A percentile compares a stretch with the other conserved stretches of the same genome.
These are phyloP conservation scores for Drosophila pectinifera DNA, from an alignment of 1,140 invertebrate species.

Conservation along the genomic window DNA sequence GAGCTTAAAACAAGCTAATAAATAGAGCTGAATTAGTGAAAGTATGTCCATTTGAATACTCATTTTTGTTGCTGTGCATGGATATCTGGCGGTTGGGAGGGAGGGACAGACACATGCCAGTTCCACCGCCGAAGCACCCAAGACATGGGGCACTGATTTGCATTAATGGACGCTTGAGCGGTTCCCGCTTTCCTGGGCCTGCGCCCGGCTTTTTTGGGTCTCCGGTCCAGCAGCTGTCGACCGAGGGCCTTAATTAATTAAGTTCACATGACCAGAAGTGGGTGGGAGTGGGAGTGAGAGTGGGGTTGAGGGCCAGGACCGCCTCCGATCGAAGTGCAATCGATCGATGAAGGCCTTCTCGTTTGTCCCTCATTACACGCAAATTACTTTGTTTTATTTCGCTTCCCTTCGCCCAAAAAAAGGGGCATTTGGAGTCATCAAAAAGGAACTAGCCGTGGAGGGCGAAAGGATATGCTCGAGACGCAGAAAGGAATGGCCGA, in stretches of 20 bases:
- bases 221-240: slow-evolving; percentile 71
- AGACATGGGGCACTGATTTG: slow-evolving; percentile 80
- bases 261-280: slow-evolving; percentile 74
- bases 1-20: no score
- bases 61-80: background rate
- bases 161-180: slow-evolving; percentile 81
- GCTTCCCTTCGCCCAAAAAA: slow-evolving; percentile 29
- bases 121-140: slow-evolving; percentile 26
- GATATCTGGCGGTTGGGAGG: background rate
- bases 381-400: slow-evolving; percentile 72
- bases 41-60: no score
- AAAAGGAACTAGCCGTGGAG: slow-evolving; percentile 20
- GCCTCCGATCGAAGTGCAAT: slow-evolving; percentile 55
- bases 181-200: slow-evolving; percentile 67
- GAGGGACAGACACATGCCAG: slow-evolving; percentile 7
- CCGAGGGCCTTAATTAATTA: slow-evolving; percentile 79
- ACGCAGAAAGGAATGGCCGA: slow-evolving; percentile 3
- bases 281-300: background rate
- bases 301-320: background rate
- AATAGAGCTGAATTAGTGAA: no score
- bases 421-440: slow-evolving; percentile 43
- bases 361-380: slow-evolving; percentile 65
- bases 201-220: slow-evolving; percentile 61
- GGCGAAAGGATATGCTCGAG: background rate
- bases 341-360: slow-evolving; percentile 57